phyloP scores from a whole-genome alignment of 1,140 invertebrate genomes.

The Triops cancriformis region DNA sequence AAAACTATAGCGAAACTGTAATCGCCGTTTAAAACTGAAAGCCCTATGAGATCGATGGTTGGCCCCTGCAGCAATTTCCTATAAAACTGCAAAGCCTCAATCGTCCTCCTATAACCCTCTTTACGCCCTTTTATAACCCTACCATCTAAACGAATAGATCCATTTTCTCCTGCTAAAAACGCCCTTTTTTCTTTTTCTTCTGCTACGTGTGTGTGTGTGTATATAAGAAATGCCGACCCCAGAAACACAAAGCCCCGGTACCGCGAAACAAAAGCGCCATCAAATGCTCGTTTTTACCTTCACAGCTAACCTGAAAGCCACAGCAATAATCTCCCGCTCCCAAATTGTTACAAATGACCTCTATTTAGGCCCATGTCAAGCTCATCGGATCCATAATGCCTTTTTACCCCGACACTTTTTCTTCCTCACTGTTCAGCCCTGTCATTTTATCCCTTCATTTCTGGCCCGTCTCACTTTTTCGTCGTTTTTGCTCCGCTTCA shows the following conservation, averaged over 20 bases:
- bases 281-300: too few species aligned
- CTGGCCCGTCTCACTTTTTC: too few species aligned
- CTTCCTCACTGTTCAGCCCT: not conserved
- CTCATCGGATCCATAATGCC: not conserved
- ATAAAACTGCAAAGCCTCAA: not conserved
- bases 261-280: not conserved
- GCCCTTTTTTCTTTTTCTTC: not conserved
- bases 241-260: not conserved
- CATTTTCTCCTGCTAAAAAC: not conserved
- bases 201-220: too few species aligned
- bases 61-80: not conserved
- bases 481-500: too few species aligned
- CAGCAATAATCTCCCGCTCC: not conserved
- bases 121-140: not conserved
- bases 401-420: not conserved
- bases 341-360: constrained; percentile 9
- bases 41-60: not conserved
- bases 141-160: not conserved
- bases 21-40: not conserved
- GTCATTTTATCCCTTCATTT: too few species aligned
- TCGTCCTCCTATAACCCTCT: not conserved
- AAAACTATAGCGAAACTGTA: not conserved
- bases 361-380: not conserved
- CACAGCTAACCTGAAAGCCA: too few species aligned
- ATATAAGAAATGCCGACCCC: not conserved